Percentiles rank a stretch among this genome's conserved stretches.
Conservation (phyloP, 2,888 invertebrate species). For the Microplitis deprimator region DNA sequence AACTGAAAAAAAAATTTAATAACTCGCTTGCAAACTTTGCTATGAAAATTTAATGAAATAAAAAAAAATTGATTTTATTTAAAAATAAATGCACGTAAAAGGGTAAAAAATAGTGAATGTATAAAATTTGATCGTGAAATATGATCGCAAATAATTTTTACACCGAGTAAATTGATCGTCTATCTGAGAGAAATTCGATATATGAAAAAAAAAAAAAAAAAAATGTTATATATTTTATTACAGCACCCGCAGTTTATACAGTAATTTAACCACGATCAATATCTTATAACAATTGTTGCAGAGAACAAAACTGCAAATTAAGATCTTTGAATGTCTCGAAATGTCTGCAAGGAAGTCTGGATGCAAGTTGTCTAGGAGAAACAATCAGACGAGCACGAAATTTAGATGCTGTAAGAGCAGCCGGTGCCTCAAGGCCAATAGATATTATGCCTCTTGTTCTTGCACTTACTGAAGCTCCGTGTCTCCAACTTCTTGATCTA, state of each 20-base stretch:
- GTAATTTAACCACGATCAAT: neutral
- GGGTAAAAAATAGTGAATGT: neutral
- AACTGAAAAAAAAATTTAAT: too few relatives aligned
- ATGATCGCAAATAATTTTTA: neutral
- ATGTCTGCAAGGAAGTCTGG: constrained; percentile 74
- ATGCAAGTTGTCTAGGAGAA: constrained; percentile 75
- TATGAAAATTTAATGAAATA: too few relatives aligned
- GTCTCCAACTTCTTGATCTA: constrained; percentile 74
- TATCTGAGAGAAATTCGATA: neutral
- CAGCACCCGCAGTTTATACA: neutral
- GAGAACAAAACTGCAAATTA: constrained; percentile 73
- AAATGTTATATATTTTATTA: neutral
- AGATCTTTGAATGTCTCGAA: constrained; percentile 75
- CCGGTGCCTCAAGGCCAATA: constrained; percentile 73
- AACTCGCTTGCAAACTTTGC: too few relatives aligned
- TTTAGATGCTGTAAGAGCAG: constrained; percentile 74
- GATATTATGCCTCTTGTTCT: constrained; percentile 74
- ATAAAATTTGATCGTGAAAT: neutral
- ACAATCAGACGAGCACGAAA: constrained; percentile 73
- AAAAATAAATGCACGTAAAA: neutral
- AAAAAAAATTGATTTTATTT: neutral
- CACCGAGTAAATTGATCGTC: neutral
- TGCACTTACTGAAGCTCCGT: constrained; percentile 73
- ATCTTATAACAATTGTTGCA: constrained; percentile 54
- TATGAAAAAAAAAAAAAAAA: neutral